Conservation (phyloP, 2,797 vertebrate genomes). For the Gastrophryne carolinensis region DNA sequence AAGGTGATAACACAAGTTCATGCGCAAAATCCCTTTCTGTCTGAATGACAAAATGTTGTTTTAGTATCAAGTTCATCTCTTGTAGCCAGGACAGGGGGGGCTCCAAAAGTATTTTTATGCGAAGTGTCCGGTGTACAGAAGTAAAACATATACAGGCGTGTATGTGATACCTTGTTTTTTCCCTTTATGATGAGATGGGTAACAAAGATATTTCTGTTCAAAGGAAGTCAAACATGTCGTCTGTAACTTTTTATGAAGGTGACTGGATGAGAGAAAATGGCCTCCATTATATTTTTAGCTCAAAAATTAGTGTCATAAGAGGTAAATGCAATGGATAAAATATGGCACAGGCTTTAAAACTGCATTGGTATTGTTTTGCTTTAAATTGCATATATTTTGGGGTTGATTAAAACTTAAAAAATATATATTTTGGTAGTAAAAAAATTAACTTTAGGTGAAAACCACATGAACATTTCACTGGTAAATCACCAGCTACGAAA, state of each 20-base stretch:
- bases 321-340: background rate
- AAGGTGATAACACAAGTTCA: conserved; percentile 37
- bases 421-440: too few species aligned
- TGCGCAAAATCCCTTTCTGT: conserved; percentile 19
- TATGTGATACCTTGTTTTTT: background rate
- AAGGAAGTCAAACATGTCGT: background rate
- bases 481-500: too few species aligned
- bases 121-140: conserved; percentile 3
- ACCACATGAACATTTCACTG: too few species aligned
- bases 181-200: background rate
- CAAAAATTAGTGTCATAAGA: background rate
- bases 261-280: background rate
- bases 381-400: too few species aligned
- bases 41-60: conserved; percentile 30
- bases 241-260: background rate
- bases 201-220: background rate
- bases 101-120: background rate
- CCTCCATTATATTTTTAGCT: background rate
- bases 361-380: too few species aligned
- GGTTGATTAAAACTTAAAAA: too few species aligned
- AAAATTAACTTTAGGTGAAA: too few species aligned
- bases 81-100: conserved; percentile 3
- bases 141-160: background rate
- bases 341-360: too few species aligned
- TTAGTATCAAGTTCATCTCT: conserved; percentile 30